Conservation (phyloP, 2,888 invertebrate species). For the Pristionchus maxplancki region DNA sequence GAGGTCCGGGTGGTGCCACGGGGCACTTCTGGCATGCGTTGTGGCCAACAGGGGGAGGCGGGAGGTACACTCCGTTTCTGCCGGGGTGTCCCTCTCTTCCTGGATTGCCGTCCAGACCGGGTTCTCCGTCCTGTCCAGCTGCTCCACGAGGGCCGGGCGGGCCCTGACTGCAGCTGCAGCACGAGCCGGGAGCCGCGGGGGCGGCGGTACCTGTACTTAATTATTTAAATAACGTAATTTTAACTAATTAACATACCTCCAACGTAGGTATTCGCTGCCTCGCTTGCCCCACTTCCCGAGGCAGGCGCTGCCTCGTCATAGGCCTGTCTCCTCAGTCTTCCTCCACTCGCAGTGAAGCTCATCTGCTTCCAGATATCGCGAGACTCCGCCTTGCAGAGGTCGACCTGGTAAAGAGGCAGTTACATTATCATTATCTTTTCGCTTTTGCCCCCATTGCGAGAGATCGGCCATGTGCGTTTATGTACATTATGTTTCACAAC, state of each 20-base stretch:
- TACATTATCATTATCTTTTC: too few species aligned
- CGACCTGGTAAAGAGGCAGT: slow-evolving; percentile 61
- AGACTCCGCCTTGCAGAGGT: slow-evolving; percentile 73
- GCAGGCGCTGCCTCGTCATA: slow-evolving; percentile 22
- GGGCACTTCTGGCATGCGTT: slow-evolving; percentile 71
- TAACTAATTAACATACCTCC: background rate
- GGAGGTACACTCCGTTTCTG: slow-evolving; percentile 64
- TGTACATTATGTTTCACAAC: too few species aligned
- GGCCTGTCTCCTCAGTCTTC: slow-evolving; percentile 55
- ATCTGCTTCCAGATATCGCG: slow-evolving; percentile 76
- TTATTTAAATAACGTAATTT: background rate
- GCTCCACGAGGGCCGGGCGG: slow-evolving; percentile 69
- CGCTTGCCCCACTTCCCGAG: background rate
- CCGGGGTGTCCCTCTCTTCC: slow-evolving; percentile 63
- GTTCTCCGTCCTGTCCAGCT: slow-evolving; percentile 65
- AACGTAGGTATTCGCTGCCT: background rate
- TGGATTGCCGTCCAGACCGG: slow-evolving; percentile 62
- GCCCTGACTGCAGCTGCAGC: slow-evolving; percentile 76
- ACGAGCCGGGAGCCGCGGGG: slow-evolving; percentile 61
- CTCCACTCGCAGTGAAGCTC: slow-evolving; percentile 59
- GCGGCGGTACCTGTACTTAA: background rate
- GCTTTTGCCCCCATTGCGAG: too few species aligned
- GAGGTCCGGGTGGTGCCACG: slow-evolving; percentile 63
- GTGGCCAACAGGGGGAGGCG: slow-evolving; percentile 65
- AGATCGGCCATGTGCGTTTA: too few species aligned